Evolutionary conservation across 2,888 invertebrate genomes (phyloP).

Genomic region (Polyploca ridens): DNA sequence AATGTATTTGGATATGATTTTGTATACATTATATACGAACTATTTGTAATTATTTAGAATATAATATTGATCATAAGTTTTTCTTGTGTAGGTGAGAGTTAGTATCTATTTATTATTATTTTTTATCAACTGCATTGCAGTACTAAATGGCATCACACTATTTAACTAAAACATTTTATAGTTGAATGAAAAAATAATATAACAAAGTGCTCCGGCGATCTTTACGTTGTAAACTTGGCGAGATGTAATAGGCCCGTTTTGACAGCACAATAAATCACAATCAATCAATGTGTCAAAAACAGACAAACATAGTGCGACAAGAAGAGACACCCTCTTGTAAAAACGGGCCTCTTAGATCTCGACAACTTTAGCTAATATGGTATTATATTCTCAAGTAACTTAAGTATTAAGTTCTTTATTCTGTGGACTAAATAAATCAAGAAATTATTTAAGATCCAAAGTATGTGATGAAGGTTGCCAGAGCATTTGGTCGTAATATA

Average conservation of each 20-base stretch:
- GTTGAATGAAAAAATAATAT: background rate
- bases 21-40: background rate
- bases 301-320: too few relatives aligned
- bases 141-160: background rate
- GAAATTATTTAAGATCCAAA: too few relatives aligned
- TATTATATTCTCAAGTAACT: too few relatives aligned
- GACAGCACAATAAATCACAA: too few relatives aligned
- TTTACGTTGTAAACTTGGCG: background rate
- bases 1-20: constrained; percentile 10
- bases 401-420: too few relatives aligned
- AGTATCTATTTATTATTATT: background rate
- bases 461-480: background rate
- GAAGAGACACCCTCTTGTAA: too few relatives aligned
- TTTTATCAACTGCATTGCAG: background rate
- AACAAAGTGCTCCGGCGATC: background rate
- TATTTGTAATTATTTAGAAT: constrained; percentile 5
- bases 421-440: background rate
- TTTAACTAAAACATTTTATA: background rate
- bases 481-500: constrained; percentile 22
- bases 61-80: background rate
- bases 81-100: background rate
- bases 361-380: background rate
- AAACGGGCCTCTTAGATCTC: too few relatives aligned
- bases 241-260: too few relatives aligned
- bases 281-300: too few relatives aligned